Evolutionary conservation across 2,113 vertebrate genomes (phyloP), one percentile per base, ranked within the genome.

Genomic region (Accipiter cooperii): DNA sequence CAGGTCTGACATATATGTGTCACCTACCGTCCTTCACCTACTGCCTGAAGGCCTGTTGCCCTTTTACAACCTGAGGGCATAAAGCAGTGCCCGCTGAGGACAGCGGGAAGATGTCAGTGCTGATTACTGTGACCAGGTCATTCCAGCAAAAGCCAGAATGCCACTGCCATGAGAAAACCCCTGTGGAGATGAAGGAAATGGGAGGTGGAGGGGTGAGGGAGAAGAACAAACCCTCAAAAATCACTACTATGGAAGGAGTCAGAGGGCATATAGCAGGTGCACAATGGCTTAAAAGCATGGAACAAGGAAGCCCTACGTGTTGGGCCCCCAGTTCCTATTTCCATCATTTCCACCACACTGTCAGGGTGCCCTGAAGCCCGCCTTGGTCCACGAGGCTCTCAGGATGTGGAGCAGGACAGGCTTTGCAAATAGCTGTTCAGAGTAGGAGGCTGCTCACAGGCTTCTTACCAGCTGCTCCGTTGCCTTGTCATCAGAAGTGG

Each of bases 281-380:
- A 42, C 10, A 42, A 13, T 6, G 34, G 4, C 24, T 78, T 75
- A 40, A 60, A 92, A 69, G 5, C 24, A 14, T 5, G 6, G 17
- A 40, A 54, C 25, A 64, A 54, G 6, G 60, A 42, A 54, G 55
- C 40, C 8, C 21, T 46, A 15, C 0, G 0, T 11, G 12, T 2
- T 55, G 17, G 18, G 5, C 2, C 3, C 4, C 15, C 3, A 3
- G 5, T 68, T 90, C 38, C 14, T 34, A 10, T 54, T 68, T 95
- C 31, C 12, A 21, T 22, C 4, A 14, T 78, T 89, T 79, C 13
- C 20, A 54, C 13, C 68, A 44, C 3, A 8, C 47, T 44, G 36
- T 6, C 31, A 63, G 26, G 5, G 5, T 75, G 20, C 24, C 18
- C 31, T 64, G 24, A 16, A 92, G n/a, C 44, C n/a, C 73, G 20